These are phyloP conservation scores for Dasypogon diadema DNA, from an alignment of 2,888 invertebrate species.

Conservation along the genomic window DNA sequence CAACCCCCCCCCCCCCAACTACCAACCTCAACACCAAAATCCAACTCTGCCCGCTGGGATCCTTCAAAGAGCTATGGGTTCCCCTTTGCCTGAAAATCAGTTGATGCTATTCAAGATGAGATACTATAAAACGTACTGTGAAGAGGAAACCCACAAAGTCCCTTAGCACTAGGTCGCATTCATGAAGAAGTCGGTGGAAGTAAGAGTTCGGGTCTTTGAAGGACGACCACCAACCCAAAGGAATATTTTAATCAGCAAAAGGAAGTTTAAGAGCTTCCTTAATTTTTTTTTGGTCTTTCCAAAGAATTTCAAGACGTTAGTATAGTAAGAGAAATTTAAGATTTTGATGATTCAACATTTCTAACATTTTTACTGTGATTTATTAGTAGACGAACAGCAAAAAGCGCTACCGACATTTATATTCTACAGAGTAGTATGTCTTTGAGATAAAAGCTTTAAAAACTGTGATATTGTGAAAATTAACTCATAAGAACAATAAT, in stretches of 20 bases:
- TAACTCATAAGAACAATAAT: neutral
- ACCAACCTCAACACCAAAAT: neutral
- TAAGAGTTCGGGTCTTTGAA: slow-evolving; percentile 19
- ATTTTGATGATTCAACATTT: slow-evolving; percentile 10
- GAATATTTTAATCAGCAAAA: slow-evolving; percentile 43
- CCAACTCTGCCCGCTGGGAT: slow-evolving; percentile 10
- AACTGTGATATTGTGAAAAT: neutral
- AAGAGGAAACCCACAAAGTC: slow-evolving; percentile 17
- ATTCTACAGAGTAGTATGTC: too few species aligned
- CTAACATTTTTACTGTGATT: neutral
- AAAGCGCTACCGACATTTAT: too few species aligned
- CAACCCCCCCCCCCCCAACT: slow-evolving; percentile 6
- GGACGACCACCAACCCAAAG: slow-evolving; percentile 34
- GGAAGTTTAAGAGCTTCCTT: slow-evolving; percentile 24
- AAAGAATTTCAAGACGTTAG: neutral
- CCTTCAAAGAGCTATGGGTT: neutral
- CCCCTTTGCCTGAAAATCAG: slow-evolving; percentile 36
- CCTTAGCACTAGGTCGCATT: slow-evolving; percentile 20
- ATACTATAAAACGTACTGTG: neutral
- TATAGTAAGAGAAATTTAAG: neutral
- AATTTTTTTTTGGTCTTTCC: slow-evolving; percentile 25
- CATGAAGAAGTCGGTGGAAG: neutral
- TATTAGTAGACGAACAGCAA: too few species aligned
- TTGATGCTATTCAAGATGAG: slow-evolving; percentile 38
- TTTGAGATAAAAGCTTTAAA: too few species aligned